Base-by-base conservation (phyloP, 2,888 invertebrate genomes). In the Drosophila bunnanda region DNA sequence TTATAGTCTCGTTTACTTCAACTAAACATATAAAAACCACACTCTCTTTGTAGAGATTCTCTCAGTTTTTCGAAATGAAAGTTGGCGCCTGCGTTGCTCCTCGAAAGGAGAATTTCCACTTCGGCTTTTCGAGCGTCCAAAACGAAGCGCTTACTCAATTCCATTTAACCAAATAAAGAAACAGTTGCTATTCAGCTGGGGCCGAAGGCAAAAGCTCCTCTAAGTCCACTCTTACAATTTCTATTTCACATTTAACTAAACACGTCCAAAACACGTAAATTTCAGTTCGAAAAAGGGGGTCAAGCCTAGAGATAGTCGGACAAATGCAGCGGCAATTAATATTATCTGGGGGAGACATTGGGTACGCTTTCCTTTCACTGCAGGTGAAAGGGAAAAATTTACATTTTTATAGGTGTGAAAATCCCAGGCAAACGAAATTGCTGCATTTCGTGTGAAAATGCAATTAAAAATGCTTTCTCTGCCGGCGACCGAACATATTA, bases 371-470 rank as follows among this genome's bases (percentile, higher is more conserved):
- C 22, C 67, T 68, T 50, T 50, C 48, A 50, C 50, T 50, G 57
- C 43, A 54, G 57, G 44, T 55, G 54, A 54, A 65, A 28, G 34
- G 34, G 38, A 50, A 50, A 54, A 68, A 73, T 75, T 77, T 74
- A 71, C 83, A 82, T 82, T 74, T 71, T 73, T 71, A 74, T 67
- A 86, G 88, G 82, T 82, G 82, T 79, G 83, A 82, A 82, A 82
- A 79, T 68, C 66, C 32, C 10, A 34, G 65, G 12, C 36, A 41
- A 48, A 28, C 32, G 20, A 79, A 79, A 85, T 76, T 84, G 82
- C 85, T 50, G 76, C 74, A 77, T 88, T 88, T 77, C 85, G 85
- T 85, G 85, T 69, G 66, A 43, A 78, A 89, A 89, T 74, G 85
- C 78, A 85, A 85, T 85, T 89, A 88, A 89, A 89, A 85, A 77